Base-by-base conservation (phyloP, 2,113 vertebrate species). In the Petroica traversi region DNA sequence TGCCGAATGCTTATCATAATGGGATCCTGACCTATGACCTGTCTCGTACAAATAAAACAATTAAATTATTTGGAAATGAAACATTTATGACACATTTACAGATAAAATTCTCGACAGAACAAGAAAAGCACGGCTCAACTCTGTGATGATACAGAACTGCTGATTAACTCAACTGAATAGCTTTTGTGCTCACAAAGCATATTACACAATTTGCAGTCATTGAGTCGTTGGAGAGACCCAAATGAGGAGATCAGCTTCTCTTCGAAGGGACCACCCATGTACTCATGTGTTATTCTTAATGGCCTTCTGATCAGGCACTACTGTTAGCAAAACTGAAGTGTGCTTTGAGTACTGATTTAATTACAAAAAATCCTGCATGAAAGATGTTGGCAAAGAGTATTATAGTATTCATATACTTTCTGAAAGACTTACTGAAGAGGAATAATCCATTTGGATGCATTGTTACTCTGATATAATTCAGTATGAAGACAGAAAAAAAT, bases 101-200 rank as follows among this genome's bases (percentile, higher is more conserved):
- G 45, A 61, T 49, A 69, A 54, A 61, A 85, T 49, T 80, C 75
- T 93, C 69, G 26, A 89, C 12, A 95, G 89, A 96, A 94, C 49
- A 95, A 96, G 97, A 92, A 94, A 95, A 97, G 63, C 84, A 95
- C 86, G 92, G 92, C 83, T 88, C 72, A 81, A 94, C 54, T 93
- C 88, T 51, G 58, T 77, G 84, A 97, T 87, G 87, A 96, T 89
- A 85, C 49, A 54, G 86, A 96, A 83, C 34, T 0, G 0, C 69
- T 76, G 81, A 95, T 85, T 95, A 97, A 94, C 95, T 84, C 73
- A 69, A 95, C 0, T 61, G 85, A 97, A 94, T 46, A 86, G 76
- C 49, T 95, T 93, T 58, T 91, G 57, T 90, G 72, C 83, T 95
- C 85, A 93, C 90, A 75, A 93, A 93, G 91, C 82, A 95, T 95